Evolutionary conservation across 2,113 vertebrate species (phyloP), one percentile per base, ranked within the genome.

Genomic region (Theristicus caerulescens): DNA sequence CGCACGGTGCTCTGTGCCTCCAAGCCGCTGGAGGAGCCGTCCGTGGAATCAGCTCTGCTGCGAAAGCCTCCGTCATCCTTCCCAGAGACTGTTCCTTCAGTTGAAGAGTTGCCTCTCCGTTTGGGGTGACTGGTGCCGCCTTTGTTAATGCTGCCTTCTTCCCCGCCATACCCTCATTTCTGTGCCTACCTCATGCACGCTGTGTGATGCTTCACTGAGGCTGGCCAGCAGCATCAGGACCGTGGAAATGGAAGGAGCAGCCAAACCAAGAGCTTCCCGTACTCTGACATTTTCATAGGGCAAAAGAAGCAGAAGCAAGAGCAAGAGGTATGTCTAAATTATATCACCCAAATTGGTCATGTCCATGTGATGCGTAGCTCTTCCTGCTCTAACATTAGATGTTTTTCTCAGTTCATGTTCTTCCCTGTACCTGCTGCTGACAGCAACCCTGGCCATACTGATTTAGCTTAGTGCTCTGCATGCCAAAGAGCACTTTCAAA

Each of bases 61-160:
- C 2, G 4, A 32, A 21, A 52, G 27, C 34, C 40, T 40, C 57
- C 6, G 5, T 13, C 22, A 4, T 19, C 66, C 55, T n/a, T 49
- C 72, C 25, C 47, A 55, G 51, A 57, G 31, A 20, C 36, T 8
- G 0, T 42, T 51, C 62, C 29, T 38, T 22, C 27, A 32, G 34
- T 7, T 14, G 26, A 38, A 25, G 38, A 18, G 55, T 27, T 4
- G 0, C 6, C 17, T 32, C n/a, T 47, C n/a, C 16, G 1, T 36
- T 38, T 49, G 72, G 40, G 65, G 49, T 7, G 31, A 42, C 6
- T 7, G 64, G 32, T 42, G 40, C 72, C 49, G 7, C 38, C 19
- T 32, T 7, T 27, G 13, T 51, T 74, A 26, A 62, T 2, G 29
- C 49, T 27, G 16, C 71, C 46, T 44, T 52, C 55, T 38, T 16